Conservation (phyloP, 1,140 invertebrate species). For the Helicoverpa armigera region DNA sequence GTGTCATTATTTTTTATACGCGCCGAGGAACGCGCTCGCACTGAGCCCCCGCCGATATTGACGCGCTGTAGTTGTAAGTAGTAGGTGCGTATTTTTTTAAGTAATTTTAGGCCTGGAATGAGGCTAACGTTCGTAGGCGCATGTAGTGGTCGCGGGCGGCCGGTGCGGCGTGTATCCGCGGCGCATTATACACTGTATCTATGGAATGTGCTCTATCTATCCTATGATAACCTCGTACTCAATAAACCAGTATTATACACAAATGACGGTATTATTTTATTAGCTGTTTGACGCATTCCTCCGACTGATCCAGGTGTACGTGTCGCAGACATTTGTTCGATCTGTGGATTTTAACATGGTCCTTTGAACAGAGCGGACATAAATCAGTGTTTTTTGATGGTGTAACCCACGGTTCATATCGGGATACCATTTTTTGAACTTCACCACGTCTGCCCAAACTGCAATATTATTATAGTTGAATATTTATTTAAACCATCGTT, state of each 20-base stretch:
- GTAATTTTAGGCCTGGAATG: conserved; percentile 42
- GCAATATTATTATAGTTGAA: too few species aligned
- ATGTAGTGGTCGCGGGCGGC: background rate
- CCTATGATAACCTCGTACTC: conserved; percentile 53
- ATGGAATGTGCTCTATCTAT: conserved; percentile 49
- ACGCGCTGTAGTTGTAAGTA: conserved; percentile 21
- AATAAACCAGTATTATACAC: conserved; percentile 64
- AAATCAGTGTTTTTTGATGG: too few species aligned
- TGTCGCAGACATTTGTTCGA: too few species aligned
- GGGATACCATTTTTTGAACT: too few species aligned
- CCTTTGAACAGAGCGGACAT: too few species aligned
- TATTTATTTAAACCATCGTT: too few species aligned
- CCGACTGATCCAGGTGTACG: background rate
- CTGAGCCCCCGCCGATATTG: background rate
- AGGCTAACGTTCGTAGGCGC: conserved; percentile 13
- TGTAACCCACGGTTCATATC: too few species aligned
- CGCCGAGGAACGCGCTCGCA: background rate
- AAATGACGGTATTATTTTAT: conserved; percentile 7
- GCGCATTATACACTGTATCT: conserved; percentile 43
- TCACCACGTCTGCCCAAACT: too few species aligned
- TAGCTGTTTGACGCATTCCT: background rate
- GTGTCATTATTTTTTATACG: conserved; percentile 48
- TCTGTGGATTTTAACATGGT: too few species aligned
- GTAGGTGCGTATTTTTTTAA: conserved; percentile 45
- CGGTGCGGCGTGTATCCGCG: conserved; percentile 13